Conservation (phyloP, 1,140 invertebrate genomes). For the Scaptomyza graminum region DNA sequence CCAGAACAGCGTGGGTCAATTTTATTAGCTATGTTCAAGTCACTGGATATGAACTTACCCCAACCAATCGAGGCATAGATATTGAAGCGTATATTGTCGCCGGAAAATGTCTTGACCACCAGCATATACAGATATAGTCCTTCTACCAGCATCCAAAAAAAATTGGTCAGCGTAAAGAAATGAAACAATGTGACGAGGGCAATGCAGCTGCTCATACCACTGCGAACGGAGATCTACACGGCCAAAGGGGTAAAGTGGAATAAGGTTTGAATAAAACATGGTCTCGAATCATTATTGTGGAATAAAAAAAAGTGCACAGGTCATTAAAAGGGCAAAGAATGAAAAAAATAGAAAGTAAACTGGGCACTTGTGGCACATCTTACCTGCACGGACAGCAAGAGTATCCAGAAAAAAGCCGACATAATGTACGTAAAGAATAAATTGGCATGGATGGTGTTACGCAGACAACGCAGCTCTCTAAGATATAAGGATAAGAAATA, state of each 20-base stretch:
- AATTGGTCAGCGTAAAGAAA: constrained; percentile 96
- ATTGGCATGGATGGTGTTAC: constrained; percentile 91
- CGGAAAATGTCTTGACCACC: constrained; percentile 95
- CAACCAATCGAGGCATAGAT: constrained; percentile 96
- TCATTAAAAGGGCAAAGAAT: neutral
- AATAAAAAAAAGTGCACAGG: neutral
- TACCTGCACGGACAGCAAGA: constrained; percentile 80
- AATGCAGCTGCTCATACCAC: constrained; percentile 87
- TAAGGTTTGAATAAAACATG: neutral
- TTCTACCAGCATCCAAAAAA: constrained; percentile 99
- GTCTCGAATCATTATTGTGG: neutral
- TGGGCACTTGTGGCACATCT: constrained; percentile 13
- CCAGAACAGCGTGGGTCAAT: neutral
- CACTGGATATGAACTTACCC: constrained; percentile 89
- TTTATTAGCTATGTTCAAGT: constrained; percentile 43
- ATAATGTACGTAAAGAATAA: constrained; percentile 84
- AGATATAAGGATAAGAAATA: neutral
- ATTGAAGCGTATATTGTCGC: constrained; percentile 94
- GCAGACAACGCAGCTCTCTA: constrained; percentile 95
- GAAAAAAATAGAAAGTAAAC: neutral
- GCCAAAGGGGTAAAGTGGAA: neutral
- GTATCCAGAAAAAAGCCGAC: constrained; percentile 83
- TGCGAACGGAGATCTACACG: constrained; percentile 72
- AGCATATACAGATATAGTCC: constrained; percentile 97
- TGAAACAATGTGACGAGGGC: constrained; percentile 91